Base-by-base conservation (phyloP, 2,113 vertebrate genomes). In the Prunella himalayana region DNA sequence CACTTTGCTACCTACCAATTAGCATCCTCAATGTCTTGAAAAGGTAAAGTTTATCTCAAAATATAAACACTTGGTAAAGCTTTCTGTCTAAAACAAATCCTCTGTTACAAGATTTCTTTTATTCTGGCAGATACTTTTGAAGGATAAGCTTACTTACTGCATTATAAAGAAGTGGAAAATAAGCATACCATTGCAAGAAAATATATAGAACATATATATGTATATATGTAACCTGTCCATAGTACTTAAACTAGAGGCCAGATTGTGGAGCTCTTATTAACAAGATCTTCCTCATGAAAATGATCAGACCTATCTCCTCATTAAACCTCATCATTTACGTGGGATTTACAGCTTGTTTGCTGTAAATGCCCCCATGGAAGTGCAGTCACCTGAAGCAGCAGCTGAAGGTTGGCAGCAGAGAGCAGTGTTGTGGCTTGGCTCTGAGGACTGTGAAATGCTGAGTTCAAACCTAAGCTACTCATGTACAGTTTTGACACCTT, bases 1-100 rank as follows among this genome's bases (percentile, higher is more conserved):
- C 99, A 37, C 97, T 99, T 93, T 99, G 99, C 96, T 99, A 99
- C 97, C 98, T 99, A 63, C 99, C 99, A 57, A 99, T 99, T 96
- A 99, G 99, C 95, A 98, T 99, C 82, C 99, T 99, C 95, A 99
- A 99, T 91, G 97, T 99, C 90, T 98, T 99, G 96, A 99, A 99
- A 98, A 99, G 99, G 99, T 99, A 98, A 95, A 45, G 37, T 78
- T 91, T 88, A 79, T 79, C n/a, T 18, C 61, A 21, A 71, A 81
- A 69, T 33, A 35, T 80, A 94, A 96, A 82, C 21, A 68, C 7
- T 54, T 50, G 13, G 5, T 44, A 56, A 50, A 87, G 42, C 25
- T 94, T 85, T 76, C 47, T 72, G 19, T 79, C 27, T 69, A 66
- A 90, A 95, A 82, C 0, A n/a, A 59, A 7, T 57, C 44, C 21